Evolutionary conservation across 2,888 invertebrate genomes (phyloP).

Genomic region (Acrobasis consociella): DNA sequence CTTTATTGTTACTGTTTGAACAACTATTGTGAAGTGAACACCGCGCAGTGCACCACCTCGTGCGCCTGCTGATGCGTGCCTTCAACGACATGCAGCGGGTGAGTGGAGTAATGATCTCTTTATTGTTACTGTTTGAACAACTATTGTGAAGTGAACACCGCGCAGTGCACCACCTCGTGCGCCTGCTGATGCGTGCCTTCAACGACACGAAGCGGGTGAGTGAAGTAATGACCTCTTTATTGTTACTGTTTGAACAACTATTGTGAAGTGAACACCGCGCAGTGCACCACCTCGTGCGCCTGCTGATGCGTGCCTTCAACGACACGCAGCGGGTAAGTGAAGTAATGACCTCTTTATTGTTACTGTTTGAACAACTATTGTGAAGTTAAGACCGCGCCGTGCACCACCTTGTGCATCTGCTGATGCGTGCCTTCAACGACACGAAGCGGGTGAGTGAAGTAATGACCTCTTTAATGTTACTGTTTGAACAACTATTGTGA

Average conservation of each 20-base stretch:
- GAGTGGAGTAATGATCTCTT: background rate
- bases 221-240: no score
- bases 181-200: background rate
- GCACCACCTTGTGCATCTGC: constrained; percentile 91
- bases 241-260: no score
- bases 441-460: constrained; percentile 88
- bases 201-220: no score
- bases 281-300: constrained; percentile 95
- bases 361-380: no score
- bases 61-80: constrained; percentile 95
- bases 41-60: constrained; percentile 87
- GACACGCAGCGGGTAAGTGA: constrained; percentile 91
- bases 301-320: constrained; percentile 96
- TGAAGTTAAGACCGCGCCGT: constrained; percentile 93
- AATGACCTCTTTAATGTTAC: background rate
- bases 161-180: background rate
- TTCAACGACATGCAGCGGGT: constrained; percentile 95
- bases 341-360: background rate
- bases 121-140: background rate
- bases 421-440: constrained; percentile 95
- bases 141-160: no score
- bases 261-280: constrained; percentile 96
- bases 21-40: constrained; percentile 85
- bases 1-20: background rate
- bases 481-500: no score